A percentile compares a stretch with the other conserved stretches of the same genome.
Conservation (phyloP, 2,888 invertebrate genomes). For the Sicus ferrugineus region DNA sequence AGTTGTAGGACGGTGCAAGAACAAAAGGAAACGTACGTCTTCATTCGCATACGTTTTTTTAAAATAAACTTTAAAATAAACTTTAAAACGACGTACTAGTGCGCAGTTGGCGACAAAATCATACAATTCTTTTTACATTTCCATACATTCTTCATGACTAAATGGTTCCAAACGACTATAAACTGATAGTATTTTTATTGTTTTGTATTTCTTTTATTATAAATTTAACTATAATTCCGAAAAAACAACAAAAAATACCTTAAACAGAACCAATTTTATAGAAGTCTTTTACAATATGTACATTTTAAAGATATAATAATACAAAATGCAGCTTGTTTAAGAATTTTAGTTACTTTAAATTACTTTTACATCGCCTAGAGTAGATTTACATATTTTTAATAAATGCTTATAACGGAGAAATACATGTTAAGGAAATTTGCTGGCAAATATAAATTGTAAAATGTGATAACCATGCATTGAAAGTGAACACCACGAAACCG, state of each 20-base stretch:
- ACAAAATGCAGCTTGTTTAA: slow-evolving; percentile 13
- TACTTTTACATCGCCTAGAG: slow-evolving; percentile 7
- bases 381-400: slow-evolving; percentile 8
- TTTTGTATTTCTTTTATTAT: not conserved
- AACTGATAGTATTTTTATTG: slow-evolving; percentile 15
- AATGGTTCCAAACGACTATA: not conserved
- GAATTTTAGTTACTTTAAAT: slow-evolving; percentile 17
- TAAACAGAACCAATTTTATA: too few species aligned
- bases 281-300: too few species aligned
- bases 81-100: not conserved
- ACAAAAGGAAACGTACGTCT: not conserved
- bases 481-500: not conserved
- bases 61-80: slow-evolving; percentile 8
- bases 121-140: not conserved
- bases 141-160: not conserved
- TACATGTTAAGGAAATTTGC: slow-evolving; percentile 43
- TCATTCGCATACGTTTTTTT: slow-evolving; percentile 8
- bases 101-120: not conserved
- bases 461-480: slow-evolving; percentile 24
- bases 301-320: not conserved
- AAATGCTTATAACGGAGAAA: slow-evolving; percentile 6
- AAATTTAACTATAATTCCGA: not conserved
- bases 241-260: not conserved
- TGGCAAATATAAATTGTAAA: slow-evolving; percentile 48
- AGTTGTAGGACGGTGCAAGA: slow-evolving; percentile 23